A percentile compares a stretch with the other conserved stretches of the same genome.
phyloP scores from a whole-genome alignment of 2,888 invertebrate species.

The Tineola bisselliella region DNA sequence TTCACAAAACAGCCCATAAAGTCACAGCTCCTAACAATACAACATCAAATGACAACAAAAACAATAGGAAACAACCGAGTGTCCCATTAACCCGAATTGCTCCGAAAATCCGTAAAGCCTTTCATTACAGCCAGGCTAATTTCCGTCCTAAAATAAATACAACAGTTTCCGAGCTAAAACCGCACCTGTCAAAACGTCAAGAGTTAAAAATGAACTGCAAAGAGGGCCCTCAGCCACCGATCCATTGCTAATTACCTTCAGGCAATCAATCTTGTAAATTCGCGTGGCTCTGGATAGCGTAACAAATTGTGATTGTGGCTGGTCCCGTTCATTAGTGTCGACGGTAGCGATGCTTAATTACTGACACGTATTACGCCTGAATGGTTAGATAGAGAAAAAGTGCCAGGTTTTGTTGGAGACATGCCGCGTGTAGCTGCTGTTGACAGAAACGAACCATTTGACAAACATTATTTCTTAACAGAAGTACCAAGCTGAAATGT shows the following conservation, averaged over 20 bases:
- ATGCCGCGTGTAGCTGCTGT: background rate
- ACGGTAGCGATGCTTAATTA: slow-evolving; percentile 27
- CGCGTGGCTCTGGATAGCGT: slow-evolving; percentile 20
- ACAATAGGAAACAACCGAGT: slow-evolving; percentile 5
- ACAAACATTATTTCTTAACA: background rate
- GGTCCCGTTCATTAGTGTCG: slow-evolving; percentile 18
- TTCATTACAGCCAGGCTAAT: slow-evolving; percentile 24
- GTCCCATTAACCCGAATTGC: slow-evolving; percentile 11
- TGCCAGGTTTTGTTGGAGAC: background rate
- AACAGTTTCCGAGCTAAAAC: slow-evolving; percentile 8
- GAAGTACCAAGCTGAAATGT: background rate
- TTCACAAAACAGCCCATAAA: background rate
- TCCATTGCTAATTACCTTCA: slow-evolving; percentile 38
- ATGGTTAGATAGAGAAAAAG: background rate
- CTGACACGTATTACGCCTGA: slow-evolving; percentile 25
- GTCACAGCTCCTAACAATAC: background rate
- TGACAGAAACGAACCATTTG: background rate
- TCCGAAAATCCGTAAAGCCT: slow-evolving; percentile 11
- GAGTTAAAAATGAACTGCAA: slow-evolving; percentile 42
- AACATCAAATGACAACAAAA: slow-evolving; percentile 6
- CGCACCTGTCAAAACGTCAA: slow-evolving; percentile 37
- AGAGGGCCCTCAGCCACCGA: slow-evolving; percentile 29
- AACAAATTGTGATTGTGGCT: slow-evolving; percentile 35
- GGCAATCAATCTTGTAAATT: slow-evolving; percentile 38
- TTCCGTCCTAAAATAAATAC: slow-evolving; percentile 26